Base-by-base conservation (phyloP, 23 tunicate genomes). In the Ascidia mentula region DNA sequence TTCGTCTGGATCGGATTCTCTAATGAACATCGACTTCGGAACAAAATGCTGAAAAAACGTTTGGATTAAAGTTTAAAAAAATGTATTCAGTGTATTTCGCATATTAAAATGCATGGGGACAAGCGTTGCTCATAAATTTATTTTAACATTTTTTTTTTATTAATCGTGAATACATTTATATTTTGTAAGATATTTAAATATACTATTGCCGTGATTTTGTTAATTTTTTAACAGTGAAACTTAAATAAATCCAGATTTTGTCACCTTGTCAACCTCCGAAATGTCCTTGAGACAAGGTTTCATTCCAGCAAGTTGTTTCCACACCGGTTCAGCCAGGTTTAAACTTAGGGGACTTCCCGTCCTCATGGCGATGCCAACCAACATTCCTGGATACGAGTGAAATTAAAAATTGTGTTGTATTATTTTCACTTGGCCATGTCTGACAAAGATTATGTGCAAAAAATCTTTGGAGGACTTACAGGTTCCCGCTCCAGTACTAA, bases 341-440 rank as follows among this genome's bases (percentile, higher is more conserved):
- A 91, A 36, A 65, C 88, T 91, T 34, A 91, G 76, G 18, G 97
- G 97, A 77, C 83, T 91, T 30, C 97, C 97, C 34, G 89, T 91
- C 72, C 97, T 77, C 40, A 91, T 86, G 36, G 91, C 97, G 38
- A 86, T 91, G 26, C 97, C 97, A 69, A 91, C 86, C 81, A 91
- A 72, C 33, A 91, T 37, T 22, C 97, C 97, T 91, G 82, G 74
- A 32, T 46, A 72, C 5, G 74, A 18, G 85, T 60, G 46, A 81
- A 9, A 33, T 20, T 5, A 53, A 53, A n/a, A n/a, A n/a, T n/a
- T n/a, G n/a, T n/a, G n/a, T n/a, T n/a, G n/a, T n/a, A n/a, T n/a
- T n/a, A n/a, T n/a, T n/a, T n/a, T n/a, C n/a, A n/a, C n/a, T n/a
- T n/a, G n/a, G n/a, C n/a, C n/a, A n/a, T n/a, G n/a, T n/a, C n/a